phyloP scores from a whole-genome alignment of 2,888 invertebrate genomes.

The Caenorhabditis uteleia region DNA sequence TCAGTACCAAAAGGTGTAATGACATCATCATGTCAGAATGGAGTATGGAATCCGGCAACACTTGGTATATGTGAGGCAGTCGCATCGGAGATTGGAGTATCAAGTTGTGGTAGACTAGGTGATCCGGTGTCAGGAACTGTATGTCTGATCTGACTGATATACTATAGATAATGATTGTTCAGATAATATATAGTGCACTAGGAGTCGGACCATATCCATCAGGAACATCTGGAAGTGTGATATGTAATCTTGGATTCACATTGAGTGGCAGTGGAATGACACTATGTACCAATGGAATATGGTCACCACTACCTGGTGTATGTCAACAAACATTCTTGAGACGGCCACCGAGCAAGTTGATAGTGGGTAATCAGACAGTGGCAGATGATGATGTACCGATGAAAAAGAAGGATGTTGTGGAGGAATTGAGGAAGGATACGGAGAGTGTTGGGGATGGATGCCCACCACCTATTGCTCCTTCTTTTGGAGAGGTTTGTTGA shows the following conservation, averaged over 20 bases:
- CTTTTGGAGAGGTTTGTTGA: slow-evolving; percentile 35
- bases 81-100: not conserved
- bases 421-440: not conserved
- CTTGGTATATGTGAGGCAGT: slow-evolving; percentile 37
- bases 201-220: slow-evolving; percentile 34
- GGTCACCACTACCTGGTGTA: slow-evolving; percentile 42
- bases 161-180: not conserved
- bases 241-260: slow-evolving; percentile 49
- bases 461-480: slow-evolving; percentile 43
- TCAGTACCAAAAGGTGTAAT: slow-evolving; percentile 10
- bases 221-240: slow-evolving; percentile 51
- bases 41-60: slow-evolving; percentile 35
- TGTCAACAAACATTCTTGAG: slow-evolving; percentile 15
- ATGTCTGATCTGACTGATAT: not conserved
- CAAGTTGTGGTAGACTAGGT: not conserved
- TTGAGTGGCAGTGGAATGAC: slow-evolving; percentile 39
- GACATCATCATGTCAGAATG: slow-evolving; percentile 26
- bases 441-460: slow-evolving; percentile 13
- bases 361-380: not conserved
- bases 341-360: slow-evolving; percentile 13
- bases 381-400: slow-evolving; percentile 3
- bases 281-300: slow-evolving; percentile 45
- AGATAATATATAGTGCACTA: slow-evolving; percentile 18
- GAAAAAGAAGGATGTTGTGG: not conserved
- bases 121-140: slow-evolving; percentile 3